Evolutionary conservation across 2,888 invertebrate species (phyloP), one percentile per base, ranked within the genome.

Genomic region (Aspidapion aeneum): DNA sequence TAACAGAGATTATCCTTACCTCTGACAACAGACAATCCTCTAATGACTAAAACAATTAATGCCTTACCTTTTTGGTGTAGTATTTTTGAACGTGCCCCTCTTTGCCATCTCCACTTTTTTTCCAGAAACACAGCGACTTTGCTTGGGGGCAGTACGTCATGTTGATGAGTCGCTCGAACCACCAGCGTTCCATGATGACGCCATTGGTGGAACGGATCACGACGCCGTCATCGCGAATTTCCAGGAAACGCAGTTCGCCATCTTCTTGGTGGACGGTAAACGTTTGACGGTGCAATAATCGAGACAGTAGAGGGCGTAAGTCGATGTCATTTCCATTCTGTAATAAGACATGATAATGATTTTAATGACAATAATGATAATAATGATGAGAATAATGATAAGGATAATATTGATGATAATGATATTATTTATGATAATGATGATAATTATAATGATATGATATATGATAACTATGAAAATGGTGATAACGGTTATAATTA

Each of bases 141-240:
- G 96, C 98, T 82, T 98, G 98, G 0, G 99, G 99, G 72, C 98
- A 97, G 80, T 96, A 99, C 0, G 99, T 98, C 97, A 99, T 98
- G 79, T 99, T 99, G 60, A 99, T 97, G 60, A 99, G 84, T 61
- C 98, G 85, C 79, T 99, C 99, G 81, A 94, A 99, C 98, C 98
- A 99, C 98, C 99, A 99, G 54, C 98, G 85, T 74, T 95, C 94
- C 52, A 93, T 88, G 80, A 95, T 94, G 0, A 93, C 90, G 20
- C 95, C 95, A 79, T 87, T 87, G 1, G 90, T 88, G 0, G 93
- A 91, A 65, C 94, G 84, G 69, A 95, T 81, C 9, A 94, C 91
- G 60, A 95, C 84, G 0, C 96, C 97, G 79, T 99, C 99, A 79
- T 99, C 98, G 67, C 98, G 90, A 50, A 99, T 98, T 83, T 98